Base-by-base conservation (phyloP, 2,113 vertebrate species). In the Micronisus gabar region DNA sequence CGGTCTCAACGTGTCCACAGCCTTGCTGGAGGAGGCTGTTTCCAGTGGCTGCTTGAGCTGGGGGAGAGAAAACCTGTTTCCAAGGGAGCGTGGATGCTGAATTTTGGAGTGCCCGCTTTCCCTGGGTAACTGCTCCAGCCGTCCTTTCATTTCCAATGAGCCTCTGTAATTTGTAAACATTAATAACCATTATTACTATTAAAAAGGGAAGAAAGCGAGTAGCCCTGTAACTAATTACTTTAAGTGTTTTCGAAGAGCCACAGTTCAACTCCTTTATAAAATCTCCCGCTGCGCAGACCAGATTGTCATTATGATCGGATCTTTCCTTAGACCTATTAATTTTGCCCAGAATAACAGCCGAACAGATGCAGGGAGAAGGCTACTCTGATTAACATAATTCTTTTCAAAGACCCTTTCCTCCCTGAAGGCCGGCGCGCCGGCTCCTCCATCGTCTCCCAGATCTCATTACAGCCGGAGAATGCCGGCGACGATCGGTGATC, bases 151-250 rank as follows among this genome's bases (percentile, higher is more conserved):
- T 96, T 95, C 79, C 95, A 97, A 90, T 63, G 34, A 95, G 96
- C 78, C 41, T 41, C 96, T 95, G 96, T 93, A 88, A 98, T 98
- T 97, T 98, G 98, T 98, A 98, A 98, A 98, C 97, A 95, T 98
- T 98, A 98, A 98, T 98, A 98, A 97, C 97, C 96, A 76, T 97
- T 98, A 98, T 98, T 98, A 95, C 98, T 97, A 95, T 97, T 98
- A 97, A 97, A 97, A 98, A 96, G 95, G 96, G 93, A 98, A 97
- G 98, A 97, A 97, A 97, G 97, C 65, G 9, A 97, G 97, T 97
- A 93, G 97, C 97, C 97, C 98, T 97, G 97, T 97, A 96, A 97
- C 98, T 98, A 98, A 98, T 98, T 98, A 98, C 97, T 97, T 95
- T 75, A 98, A 98, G 98, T 97, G 97, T 98, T 98, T 97, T 97